Base-by-base conservation (phyloP, 2,888 invertebrate species). In the Synergus itoensis region DNA sequence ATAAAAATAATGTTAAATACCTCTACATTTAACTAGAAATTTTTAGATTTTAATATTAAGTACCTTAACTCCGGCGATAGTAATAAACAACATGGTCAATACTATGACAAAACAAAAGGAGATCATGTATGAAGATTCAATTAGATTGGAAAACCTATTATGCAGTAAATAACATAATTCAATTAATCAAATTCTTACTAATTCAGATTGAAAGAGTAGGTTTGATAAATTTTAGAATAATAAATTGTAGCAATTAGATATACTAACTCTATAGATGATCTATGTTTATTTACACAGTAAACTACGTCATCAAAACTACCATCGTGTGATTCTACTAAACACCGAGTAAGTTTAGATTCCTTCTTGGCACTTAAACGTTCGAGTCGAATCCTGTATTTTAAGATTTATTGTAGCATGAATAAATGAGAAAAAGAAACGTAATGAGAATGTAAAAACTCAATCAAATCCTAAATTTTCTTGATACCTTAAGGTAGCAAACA, bases 401-500 rank as follows among this genome's bases (percentile, higher is more conserved):
- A 0, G 2, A 16, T 53, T 16, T n/a, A 53, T 36, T 36, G 36
- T 4, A 36, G 4, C 4, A 36, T 36, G 4, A 36, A 36, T 36
- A 36, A 36, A 36, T 36, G 0, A 36, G 36, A 5, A 36, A 36
- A 36, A 36, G 5, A 36, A 36, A 36, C 36, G 36, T 36, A 36
- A 36, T 36, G 5, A 36, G 3, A 4, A 36, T 36, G 28, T 14
- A 14, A 14, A 45, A 45, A 45, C 12, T 12, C 2, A 57, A 18
- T n/a, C n/a, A 8, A 57, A 57, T n/a, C 18, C 57, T 5, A n/a
- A 57, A 60, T 7, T 0, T 60, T 4, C 4, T 21, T 60, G 9
- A 21, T 60, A 60, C 60, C 60, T 60, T 21, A 60, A 21, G 18
- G 60, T 21, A 21, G 60, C 60, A 60, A 60, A 60, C 60, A 60